Base-by-base conservation (phyloP, 2,888 invertebrate genomes). In the Dromius quadrimaculatus region DNA sequence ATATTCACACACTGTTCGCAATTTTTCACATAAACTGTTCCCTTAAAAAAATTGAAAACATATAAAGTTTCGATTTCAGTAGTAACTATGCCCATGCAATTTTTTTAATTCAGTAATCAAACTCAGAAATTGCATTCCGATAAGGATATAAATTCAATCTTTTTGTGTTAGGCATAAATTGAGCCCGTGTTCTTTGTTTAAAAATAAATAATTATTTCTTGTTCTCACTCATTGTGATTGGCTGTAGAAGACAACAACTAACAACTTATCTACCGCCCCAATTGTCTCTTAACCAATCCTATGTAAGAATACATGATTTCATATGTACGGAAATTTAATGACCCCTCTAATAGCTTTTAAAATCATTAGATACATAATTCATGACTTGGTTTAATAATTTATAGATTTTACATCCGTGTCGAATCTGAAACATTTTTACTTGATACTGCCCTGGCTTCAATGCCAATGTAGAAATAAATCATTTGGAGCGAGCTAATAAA, bases 171-270 rank as follows among this genome's bases (percentile, higher is more conserved):
- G n/a, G n/a, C n/a, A n/a, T n/a, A n/a, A n/a, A n/a, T n/a, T n/a
- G n/a, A n/a, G n/a, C n/a, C n/a, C n/a, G n/a, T n/a, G n/a, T n/a
- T n/a, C n/a, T n/a, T n/a, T n/a, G n/a, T n/a, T n/a, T n/a, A n/a
- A n/a, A n/a, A n/a, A n/a, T n/a, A n/a, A 41, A 41, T 41, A 41
- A 41, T 41, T 41, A 41, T 15, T 41, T 41, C 41, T 41, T 28
- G 3, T 28, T 28, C 41, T 11, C 41, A 41, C 41, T 5, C n/a
- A 38, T 17, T 57, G 17, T 57, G 68, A 54, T 43, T 57, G 38
- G 68, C 57, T 41, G 36, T 34, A 20, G 28, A 54, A 50, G 47
- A 47, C 65, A 54, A 34, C 68, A 38, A 43, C 20, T 41, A 59
- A 17, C 54, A 57, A 59, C 54, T 34, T 50, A 23, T 43, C 54